Conservation (phyloP, 2,797 vertebrate genomes). For the Atherinosoma microstoma region DNA sequence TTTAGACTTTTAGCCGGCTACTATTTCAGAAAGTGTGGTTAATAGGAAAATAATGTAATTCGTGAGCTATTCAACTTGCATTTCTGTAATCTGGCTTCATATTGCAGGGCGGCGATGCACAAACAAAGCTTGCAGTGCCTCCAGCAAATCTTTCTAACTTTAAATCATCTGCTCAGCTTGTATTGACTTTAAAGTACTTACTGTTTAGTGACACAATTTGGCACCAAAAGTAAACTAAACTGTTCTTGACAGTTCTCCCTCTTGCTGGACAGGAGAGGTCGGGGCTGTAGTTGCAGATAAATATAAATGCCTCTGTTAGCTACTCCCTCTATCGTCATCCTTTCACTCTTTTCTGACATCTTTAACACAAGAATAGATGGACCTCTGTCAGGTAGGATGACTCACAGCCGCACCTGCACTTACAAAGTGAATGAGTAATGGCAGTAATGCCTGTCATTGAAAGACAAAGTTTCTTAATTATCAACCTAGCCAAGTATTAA, state of each 20-base stretch:
- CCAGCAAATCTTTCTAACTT: conserved; percentile 22
- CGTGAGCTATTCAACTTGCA: conserved; percentile 54
- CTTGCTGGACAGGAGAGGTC: neutral
- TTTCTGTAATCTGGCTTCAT: conserved; percentile 40
- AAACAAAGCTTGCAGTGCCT: conserved; percentile 14
- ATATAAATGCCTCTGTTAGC: conserved; percentile 45
- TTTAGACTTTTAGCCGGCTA: conserved; percentile 29
- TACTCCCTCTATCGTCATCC: conserved; percentile 18
- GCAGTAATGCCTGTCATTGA: conserved; percentile 52
- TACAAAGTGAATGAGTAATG: conserved; percentile 57
- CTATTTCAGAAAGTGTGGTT: conserved; percentile 39
- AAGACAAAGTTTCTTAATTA: conserved; percentile 28
- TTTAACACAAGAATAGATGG: conserved; percentile 44
- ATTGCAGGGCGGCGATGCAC: conserved; percentile 14
- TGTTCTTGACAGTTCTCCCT: conserved; percentile 10
- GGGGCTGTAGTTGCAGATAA: conserved; percentile 23
- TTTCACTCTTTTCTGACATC: conserved; percentile 37
- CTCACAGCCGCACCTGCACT: conserved; percentile 42
- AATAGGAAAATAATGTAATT: conserved; percentile 60
- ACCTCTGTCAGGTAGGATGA: conserved; percentile 58
- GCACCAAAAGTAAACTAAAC: conserved; percentile 19
- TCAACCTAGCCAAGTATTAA: neutral
- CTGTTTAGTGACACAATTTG: conserved; percentile 14
- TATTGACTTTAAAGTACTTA: conserved; percentile 21
- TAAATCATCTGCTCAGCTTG: conserved; percentile 24